These are phyloP conservation scores for Morpho helenor DNA, from an alignment of 2,888 invertebrate genomes.

Conservation along the genomic window DNA sequence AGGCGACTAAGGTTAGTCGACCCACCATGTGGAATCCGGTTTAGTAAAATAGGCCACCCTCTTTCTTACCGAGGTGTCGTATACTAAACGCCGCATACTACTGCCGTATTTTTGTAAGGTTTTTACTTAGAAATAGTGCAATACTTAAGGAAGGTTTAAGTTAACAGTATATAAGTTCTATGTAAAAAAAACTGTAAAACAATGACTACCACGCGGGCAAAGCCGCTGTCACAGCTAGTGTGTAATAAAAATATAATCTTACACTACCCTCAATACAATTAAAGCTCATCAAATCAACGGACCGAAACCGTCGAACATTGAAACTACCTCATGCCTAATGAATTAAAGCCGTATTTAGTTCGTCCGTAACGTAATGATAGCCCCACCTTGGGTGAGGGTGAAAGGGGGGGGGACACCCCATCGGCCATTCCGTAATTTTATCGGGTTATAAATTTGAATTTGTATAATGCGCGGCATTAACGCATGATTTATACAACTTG, in stretches of 20 bases:
- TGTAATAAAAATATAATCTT: neutral
- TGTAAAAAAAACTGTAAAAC: too few relatives aligned
- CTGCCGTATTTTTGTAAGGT: too few relatives aligned
- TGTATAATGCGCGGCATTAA: slow-evolving; percentile 78
- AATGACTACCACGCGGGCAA: too few relatives aligned
- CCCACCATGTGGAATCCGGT: too few relatives aligned
- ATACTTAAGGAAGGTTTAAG: too few relatives aligned
- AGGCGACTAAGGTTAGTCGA: too few relatives aligned
- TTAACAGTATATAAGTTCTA: too few relatives aligned
- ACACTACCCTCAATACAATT: slow-evolving; percentile 12
- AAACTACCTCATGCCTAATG: slow-evolving; percentile 44
- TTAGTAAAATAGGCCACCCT: too few relatives aligned
- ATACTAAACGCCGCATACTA: too few relatives aligned
- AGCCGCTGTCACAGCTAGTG: too few relatives aligned
- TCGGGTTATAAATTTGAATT: slow-evolving; percentile 80
- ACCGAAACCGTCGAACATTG: slow-evolving; percentile 26
- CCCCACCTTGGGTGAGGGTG: slow-evolving; percentile 38
- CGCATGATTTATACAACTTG: slow-evolving; percentile 78
- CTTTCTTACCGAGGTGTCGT: too few relatives aligned
- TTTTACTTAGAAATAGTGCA: too few relatives aligned
- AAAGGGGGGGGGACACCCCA: slow-evolving; percentile 45
- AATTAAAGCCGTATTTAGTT: slow-evolving; percentile 70
- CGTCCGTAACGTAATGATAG: slow-evolving; percentile 40
- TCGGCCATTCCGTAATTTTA: slow-evolving; percentile 76
- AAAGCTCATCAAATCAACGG: slow-evolving; percentile 21